Evolutionary conservation across 2,888 invertebrate species (phyloP).

Genomic region (Tanytarsus gracilentus): DNA sequence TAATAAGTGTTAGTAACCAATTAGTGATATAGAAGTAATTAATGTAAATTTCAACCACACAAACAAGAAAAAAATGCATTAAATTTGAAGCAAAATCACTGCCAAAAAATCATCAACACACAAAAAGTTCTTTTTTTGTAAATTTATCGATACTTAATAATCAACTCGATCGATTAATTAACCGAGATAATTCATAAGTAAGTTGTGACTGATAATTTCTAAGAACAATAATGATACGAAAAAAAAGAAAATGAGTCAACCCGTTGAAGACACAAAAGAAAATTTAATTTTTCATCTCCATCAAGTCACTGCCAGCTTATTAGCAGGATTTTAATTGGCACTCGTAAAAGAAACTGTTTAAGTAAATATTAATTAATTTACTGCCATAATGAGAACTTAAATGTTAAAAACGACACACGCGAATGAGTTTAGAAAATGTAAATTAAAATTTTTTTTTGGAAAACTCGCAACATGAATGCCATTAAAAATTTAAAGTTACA

Average conservation of each 20-base stretch:
- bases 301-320: constrained; percentile 2
- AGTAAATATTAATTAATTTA: neutral
- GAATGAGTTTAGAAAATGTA: neutral
- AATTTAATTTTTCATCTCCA: too few species aligned
- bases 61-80: neutral
- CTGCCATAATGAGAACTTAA: constrained; percentile 5
- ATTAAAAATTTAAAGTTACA: neutral
- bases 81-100: constrained; percentile 12
- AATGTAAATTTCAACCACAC: neutral
- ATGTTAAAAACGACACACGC: neutral
- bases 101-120: neutral
- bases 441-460: constrained; percentile 5
- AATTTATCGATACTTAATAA: neutral
- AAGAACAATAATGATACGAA: too few species aligned
- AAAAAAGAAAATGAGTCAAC: too few species aligned
- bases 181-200: too few species aligned
- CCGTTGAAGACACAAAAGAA: neutral
- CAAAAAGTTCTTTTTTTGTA: constrained; percentile 3
- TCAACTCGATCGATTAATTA: neutral
- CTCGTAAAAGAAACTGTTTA: neutral
- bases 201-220: constrained; percentile 20
- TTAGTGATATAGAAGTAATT: neutral
- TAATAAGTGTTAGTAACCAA: constrained; percentile 11
- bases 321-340: neutral
- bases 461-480: constrained; percentile 23